phyloP scores from a whole-genome alignment of 2,797 vertebrate species.

The Acrossocheilus fasciatus region DNA sequence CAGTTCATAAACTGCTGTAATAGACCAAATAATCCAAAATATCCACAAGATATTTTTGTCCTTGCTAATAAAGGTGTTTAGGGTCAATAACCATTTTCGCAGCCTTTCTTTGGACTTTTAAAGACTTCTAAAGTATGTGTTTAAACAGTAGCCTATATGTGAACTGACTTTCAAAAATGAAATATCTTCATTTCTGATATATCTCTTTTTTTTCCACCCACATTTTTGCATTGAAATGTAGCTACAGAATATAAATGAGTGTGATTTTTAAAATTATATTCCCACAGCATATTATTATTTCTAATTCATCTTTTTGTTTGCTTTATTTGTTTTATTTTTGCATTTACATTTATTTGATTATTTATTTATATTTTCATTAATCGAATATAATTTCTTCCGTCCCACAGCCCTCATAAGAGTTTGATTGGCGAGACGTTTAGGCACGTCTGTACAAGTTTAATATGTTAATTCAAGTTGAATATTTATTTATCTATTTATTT shows the following conservation, averaged over 20 bases:
- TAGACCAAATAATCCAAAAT: neutral
- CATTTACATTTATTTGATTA: neutral
- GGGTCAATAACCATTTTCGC: neutral
- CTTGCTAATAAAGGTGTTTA: neutral
- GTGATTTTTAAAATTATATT: neutral
- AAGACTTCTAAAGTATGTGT: neutral
- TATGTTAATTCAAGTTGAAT: neutral
- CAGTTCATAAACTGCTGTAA: neutral
- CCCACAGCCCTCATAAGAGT: neutral
- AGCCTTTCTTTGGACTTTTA: neutral
- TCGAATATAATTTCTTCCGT: neutral
- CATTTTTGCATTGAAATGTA: neutral
- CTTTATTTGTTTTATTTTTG: neutral
- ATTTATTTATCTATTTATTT: neutral
- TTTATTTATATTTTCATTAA: neutral
- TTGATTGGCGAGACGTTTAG: neutral
- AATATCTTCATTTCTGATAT: neutral
- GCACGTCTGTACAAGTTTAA: no score
- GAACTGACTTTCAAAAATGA: neutral
- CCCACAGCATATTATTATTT: neutral
- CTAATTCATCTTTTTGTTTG: no score
- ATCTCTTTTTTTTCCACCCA: neutral
- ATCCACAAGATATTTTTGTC: neutral
- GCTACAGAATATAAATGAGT: neutral
- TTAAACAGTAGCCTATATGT: neutral